A percentile compares a stretch with the other conserved stretches of the same genome.
These are phyloP conservation scores for Urophycis tenuis DNA, from an alignment of 2,797 vertebrate genomes.

Conservation along the genomic window DNA sequence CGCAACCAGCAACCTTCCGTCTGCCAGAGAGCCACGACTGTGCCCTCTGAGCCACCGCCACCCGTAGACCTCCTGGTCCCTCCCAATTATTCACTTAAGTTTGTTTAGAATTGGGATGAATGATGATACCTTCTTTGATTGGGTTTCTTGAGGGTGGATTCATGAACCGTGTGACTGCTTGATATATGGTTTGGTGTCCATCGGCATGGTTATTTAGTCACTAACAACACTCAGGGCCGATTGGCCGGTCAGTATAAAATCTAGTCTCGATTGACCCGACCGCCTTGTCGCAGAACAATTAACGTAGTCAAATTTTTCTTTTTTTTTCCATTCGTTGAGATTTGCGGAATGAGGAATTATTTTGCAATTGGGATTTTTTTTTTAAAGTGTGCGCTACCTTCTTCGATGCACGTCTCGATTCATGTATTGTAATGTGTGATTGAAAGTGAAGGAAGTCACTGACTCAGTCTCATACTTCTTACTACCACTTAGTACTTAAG, in stretches of 20 bases:
- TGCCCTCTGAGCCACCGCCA: background rate
- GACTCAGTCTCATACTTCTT: no score
- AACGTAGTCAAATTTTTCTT: no score
- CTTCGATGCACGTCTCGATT: background rate
- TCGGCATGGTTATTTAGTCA: background rate
- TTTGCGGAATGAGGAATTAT: background rate
- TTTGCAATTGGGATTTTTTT: background rate
- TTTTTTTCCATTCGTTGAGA: background rate
- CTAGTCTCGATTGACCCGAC: background rate
- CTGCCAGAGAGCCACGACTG: no score
- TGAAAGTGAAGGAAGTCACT: background rate
- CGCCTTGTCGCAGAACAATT: background rate
- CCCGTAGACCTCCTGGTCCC: background rate
- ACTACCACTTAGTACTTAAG: no score
- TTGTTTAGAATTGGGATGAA: background rate
- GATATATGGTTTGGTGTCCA: background rate
- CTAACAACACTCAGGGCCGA: background rate
- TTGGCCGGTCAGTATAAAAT: background rate
- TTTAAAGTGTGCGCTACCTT: background rate
- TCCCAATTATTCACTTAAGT: background rate
- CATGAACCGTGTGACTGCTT: background rate
- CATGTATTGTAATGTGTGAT: background rate
- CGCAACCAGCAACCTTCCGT: no score
- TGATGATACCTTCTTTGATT: background rate
- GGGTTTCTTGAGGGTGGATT: background rate